Conservation (phyloP, 1,140 invertebrate genomes). For the Sitodiplosis mosellana region DNA sequence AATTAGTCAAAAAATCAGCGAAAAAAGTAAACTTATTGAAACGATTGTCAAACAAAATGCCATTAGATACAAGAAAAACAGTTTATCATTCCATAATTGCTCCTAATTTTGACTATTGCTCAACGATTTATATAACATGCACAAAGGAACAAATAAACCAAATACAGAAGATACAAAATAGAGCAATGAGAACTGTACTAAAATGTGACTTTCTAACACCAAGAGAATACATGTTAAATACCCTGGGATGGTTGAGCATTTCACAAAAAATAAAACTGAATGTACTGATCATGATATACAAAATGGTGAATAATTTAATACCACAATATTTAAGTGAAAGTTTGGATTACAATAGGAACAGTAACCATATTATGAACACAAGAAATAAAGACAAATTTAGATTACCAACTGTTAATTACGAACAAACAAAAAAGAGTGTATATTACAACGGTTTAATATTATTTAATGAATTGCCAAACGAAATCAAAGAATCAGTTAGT, state of each 20-base stretch:
- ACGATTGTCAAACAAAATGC: conserved; percentile 3
- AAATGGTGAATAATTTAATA: too few relatives aligned
- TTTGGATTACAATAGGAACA: too few relatives aligned
- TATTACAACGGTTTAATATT: too few relatives aligned
- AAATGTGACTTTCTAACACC: conserved; percentile 3
- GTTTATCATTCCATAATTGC: conserved; percentile 8
- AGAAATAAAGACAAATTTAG: too few relatives aligned
- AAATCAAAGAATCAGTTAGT: too few relatives aligned
- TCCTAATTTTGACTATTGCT: conserved; percentile 7
- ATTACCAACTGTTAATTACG: too few relatives aligned
- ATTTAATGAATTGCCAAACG: too few relatives aligned
- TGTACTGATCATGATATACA: too few relatives aligned
- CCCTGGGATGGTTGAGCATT: conserved; percentile 4
- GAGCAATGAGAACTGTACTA: conserved; percentile 5
- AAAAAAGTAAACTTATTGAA: conserved; percentile 2
- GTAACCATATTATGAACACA: too few relatives aligned
- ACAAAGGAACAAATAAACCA: conserved; percentile 2
- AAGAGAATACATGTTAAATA: conserved; percentile 5
- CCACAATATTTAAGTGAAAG: too few relatives aligned
- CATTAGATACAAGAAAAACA: not conserved
- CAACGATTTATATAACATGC: conserved; percentile 4
- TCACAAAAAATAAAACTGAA: not conserved
- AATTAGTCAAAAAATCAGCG: not conserved
- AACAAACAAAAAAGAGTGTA: too few relatives aligned
- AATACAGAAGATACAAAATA: conserved; percentile 4